phyloP scores from a whole-genome alignment of 2,113 vertebrate genomes.

The Gobio gobio region DNA sequence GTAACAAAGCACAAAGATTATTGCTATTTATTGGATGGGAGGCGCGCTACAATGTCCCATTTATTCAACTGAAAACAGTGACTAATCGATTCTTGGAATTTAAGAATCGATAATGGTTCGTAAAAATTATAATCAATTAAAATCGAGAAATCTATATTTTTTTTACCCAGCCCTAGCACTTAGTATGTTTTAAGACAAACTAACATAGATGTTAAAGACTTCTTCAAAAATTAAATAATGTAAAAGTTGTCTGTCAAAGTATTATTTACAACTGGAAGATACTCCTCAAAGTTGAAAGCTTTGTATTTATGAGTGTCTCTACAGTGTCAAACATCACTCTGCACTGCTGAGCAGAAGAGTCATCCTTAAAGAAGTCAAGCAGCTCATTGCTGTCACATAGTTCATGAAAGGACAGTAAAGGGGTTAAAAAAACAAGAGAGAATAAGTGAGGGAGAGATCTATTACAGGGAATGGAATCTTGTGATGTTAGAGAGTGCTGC shows the following conservation, averaged over 20 bases:
- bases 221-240: neutral
- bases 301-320: conserved; percentile 15
- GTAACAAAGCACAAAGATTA: no score
- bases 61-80: no score
- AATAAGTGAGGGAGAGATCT: neutral
- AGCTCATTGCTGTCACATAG: conserved; percentile 10
- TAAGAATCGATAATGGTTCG: no score
- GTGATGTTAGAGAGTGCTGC: conserved; percentile 25
- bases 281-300: conserved; percentile 38
- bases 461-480: neutral
- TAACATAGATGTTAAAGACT: neutral
- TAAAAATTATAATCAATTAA: no score
- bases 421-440: neutral
- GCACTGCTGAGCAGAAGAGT: conserved; percentile 1
- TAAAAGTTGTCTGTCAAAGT: neutral
- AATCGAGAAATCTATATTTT: no score
- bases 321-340: conserved; percentile 22
- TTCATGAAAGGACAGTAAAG: neutral
- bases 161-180: neutral
- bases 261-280: conserved; percentile 28
- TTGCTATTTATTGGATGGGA: no score
- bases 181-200: neutral
- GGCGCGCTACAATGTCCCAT: no score
- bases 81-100: no score
- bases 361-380: conserved; percentile 18